phyloP scores from a whole-genome alignment of 2,888 invertebrate genomes.

The Drosophila emarginata region DNA sequence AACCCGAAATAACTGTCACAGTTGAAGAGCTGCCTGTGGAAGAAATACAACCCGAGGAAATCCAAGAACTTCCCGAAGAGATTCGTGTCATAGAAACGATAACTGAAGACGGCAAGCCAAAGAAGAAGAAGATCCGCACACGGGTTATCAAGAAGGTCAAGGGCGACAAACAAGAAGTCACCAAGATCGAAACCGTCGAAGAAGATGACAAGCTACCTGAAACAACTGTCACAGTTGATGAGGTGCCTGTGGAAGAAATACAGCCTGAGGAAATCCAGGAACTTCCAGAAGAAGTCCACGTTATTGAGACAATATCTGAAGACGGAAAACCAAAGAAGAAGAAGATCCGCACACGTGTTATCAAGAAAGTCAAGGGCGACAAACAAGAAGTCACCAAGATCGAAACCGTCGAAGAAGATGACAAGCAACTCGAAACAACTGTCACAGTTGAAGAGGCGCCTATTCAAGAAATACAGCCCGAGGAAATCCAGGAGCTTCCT shows the following conservation, averaged over 20 bases:
- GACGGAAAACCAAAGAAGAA: constrained; percentile 35
- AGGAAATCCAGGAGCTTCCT: constrained; percentile 32
- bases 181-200: constrained; percentile 36
- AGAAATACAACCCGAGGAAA: constrained; percentile 26
- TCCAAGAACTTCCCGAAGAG: constrained; percentile 34
- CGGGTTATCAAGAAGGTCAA: constrained; percentile 36
- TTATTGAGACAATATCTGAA: constrained; percentile 21
- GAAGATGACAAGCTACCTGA: constrained; percentile 34
- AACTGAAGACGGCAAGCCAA: constrained; percentile 31
- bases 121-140: constrained; percentile 42
- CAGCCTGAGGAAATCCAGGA: constrained; percentile 19
- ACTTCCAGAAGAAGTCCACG: constrained; percentile 35
- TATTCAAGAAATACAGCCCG: constrained; percentile 14
- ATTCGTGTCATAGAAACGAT: constrained; percentile 29
- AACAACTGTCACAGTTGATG: constrained; percentile 29
- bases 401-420: constrained; percentile 41
- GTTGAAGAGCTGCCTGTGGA: constrained; percentile 27
- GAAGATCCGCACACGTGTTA: constrained; percentile 35
- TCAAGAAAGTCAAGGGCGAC: constrained; percentile 40
- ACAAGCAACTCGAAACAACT: constrained; percentile 30
- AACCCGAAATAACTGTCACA: constrained; percentile 37
- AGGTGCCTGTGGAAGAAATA: constrained; percentile 20
- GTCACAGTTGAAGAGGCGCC: constrained; percentile 26
- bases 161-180: constrained; percentile 37
- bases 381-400: constrained; percentile 44